These are phyloP conservation scores for Labroides dimidiatus DNA, from an alignment of 2,797 vertebrate species.

Conservation along the genomic window DNA sequence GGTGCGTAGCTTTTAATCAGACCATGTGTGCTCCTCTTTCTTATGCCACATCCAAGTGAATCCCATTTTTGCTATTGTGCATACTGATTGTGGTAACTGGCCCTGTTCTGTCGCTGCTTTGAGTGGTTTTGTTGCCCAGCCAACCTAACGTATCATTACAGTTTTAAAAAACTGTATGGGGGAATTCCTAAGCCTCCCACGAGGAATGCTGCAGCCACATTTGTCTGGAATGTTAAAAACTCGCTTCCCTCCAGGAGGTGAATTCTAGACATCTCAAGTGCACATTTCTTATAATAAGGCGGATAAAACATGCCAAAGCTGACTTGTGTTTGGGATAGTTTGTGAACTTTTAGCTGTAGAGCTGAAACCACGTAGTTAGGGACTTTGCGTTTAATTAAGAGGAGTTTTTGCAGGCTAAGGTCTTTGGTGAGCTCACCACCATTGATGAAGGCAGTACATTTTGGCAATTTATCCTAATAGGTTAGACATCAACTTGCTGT, in stretches of 20 bases:
- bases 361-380: conserved; percentile 19
- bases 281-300: conserved; percentile 29
- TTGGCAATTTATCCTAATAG: conserved; percentile 42
- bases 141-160: conserved; percentile 66
- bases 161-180: conserved; percentile 56
- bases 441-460: conserved; percentile 49
- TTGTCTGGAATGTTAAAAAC: conserved; percentile 67
- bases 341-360: conserved; percentile 11
- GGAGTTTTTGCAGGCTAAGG: conserved; percentile 43
- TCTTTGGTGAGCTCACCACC: conserved; percentile 43
- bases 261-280: conserved; percentile 45
- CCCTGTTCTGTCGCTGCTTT: conserved; percentile 34
- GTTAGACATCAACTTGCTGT: conserved; percentile 45
- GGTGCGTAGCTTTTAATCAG: too few relatives aligned
- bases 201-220: conserved; percentile 57
- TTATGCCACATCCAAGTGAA: conserved; percentile 31
- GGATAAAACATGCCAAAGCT: conserved; percentile 9
- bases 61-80: conserved; percentile 35
- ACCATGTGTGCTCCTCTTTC: conserved; percentile 2
- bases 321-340: conserved; percentile 4
- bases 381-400: conserved; percentile 36
- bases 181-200: conserved; percentile 63
- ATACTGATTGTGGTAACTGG: conserved; percentile 39
- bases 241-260: conserved; percentile 54
- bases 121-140: conserved; percentile 43